Percentiles rank a stretch among this genome's conserved stretches.
phyloP scores from a whole-genome alignment of 2,888 invertebrate species.

The Pseudanteris insignis region DNA sequence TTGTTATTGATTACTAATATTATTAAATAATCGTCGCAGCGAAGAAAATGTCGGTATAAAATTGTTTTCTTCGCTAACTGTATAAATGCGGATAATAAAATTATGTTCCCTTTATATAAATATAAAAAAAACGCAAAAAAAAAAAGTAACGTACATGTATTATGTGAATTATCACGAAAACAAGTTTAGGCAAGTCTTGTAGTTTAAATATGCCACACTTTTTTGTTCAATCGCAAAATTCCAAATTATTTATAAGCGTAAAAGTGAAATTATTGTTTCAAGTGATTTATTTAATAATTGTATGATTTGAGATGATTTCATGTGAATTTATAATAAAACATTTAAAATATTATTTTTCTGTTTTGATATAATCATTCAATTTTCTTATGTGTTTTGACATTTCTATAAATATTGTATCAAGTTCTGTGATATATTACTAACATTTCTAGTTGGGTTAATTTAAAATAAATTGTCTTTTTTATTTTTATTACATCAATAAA shows the following conservation, averaged over 20 bases:
- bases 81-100: conserved; percentile 43
- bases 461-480: too few relatives aligned
- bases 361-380: conserved; percentile 38
- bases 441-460: too few relatives aligned
- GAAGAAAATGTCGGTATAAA: conserved; percentile 42
- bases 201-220: conserved; percentile 7
- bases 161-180: conserved; percentile 27
- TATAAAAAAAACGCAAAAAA: conserved; percentile 4
- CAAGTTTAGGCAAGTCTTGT: conserved; percentile 14
- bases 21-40: conserved; percentile 40
- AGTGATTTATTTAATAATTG: conserved; percentile 24
- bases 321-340: conserved; percentile 40
- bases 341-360: conserved; percentile 19
- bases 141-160: conserved; percentile 32
- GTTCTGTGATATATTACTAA: too few relatives aligned
- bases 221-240: conserved; percentile 21
- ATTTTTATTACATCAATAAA: too few relatives aligned
- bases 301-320: conserved; percentile 36
- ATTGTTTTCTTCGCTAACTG: conserved; percentile 40
- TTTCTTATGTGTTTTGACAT: not conserved
- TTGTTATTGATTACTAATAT: conserved; percentile 46
- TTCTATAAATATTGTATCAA: too few relatives aligned
- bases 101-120: conserved; percentile 43
- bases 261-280: conserved; percentile 25
- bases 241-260: conserved; percentile 20